Evolutionary conservation across 2,888 invertebrate genomes (phyloP), one percentile per base, ranked within the genome.

Genomic region (Eupithecia dodoneata): DNA sequence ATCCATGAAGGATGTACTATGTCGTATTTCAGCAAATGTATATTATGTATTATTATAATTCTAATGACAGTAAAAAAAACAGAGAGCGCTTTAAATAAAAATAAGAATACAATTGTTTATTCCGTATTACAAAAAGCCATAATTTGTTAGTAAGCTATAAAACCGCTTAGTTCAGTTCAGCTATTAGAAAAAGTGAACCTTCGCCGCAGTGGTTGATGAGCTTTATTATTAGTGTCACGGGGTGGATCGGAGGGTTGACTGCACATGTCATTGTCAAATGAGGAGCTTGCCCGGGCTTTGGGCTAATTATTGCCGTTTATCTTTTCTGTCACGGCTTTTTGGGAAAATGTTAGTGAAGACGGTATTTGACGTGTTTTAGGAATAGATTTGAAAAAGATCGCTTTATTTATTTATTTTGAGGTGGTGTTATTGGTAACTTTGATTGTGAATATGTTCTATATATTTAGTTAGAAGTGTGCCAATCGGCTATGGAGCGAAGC

Each of bases 191-290:
- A 15, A n/a, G 55, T 67, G n/a, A 42, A 18, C 69, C 12, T 69
- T 47, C 10, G 45, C 69, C 69, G 69, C 47, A 47, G 18, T 45
- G 47, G 69, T 0, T 69, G 3, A 45, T 4, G 0, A 69, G 4
- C 69, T 69, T 69, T 45, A 69, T 30, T 47, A 49, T 18, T 59
- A 47, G 45, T 47, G n/a, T 47, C 47, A 42, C 66, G 42, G 77
- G 75, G 77, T 69, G 59, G 59, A 72, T 76, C 52, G 76, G 77
- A 79, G 82, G 81, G 82, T 79, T 80, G 79, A 77, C 71, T 81
- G 78, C 83, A 83, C 80, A 83, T 83, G 83, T 78, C 77, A 76
- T 75, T 77, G 80, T 80, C 79, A 82, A 83, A 82, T 80, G 81
- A 81, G 73, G 76, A 76, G 75, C 73, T 81, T 76, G 76, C 74